Evolutionary conservation across 1,140 invertebrate species (phyloP).

Genomic region (Micrasema minimum): DNA sequence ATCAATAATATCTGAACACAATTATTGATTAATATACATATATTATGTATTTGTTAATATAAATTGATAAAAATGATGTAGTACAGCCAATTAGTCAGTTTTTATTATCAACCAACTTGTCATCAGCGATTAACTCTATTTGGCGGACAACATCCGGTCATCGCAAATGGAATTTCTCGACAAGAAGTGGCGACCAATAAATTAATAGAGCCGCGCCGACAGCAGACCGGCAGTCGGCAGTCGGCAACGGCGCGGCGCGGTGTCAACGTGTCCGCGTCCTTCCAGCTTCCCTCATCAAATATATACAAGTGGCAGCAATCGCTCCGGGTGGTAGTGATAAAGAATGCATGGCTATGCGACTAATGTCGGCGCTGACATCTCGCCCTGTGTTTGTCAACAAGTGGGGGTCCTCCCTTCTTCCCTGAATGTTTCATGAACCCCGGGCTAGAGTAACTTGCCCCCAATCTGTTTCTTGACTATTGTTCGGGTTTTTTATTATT

Average conservation of each 20-base stretch:
- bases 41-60: too few species aligned
- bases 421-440: constrained; percentile 44
- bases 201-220: neutral
- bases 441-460: constrained; percentile 25
- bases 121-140: too few species aligned
- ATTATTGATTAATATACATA: too few species aligned
- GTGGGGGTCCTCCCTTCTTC: constrained; percentile 24
- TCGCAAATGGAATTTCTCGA: too few species aligned
- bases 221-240: neutral
- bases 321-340: constrained; percentile 40
- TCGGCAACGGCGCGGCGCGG: neutral
- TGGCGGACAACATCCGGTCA: too few species aligned
- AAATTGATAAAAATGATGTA: too few species aligned
- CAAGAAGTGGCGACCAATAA: constrained; percentile 24
- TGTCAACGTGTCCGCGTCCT: neutral
- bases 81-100: too few species aligned
- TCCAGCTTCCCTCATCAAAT: constrained; percentile 46
- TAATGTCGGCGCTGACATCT: constrained; percentile 47
- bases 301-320: constrained; percentile 38
- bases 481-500: constrained; percentile 39
- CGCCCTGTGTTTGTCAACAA: constrained; percentile 47
- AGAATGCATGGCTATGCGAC: constrained; percentile 46
- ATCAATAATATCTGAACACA: too few species aligned
- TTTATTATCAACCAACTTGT: too few species aligned
- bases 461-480: constrained; percentile 36